Percentiles rank a stretch among this genome's conserved stretches.
These are phyloP conservation scores for Zaprionus ghesquierei DNA, from an alignment of 1,140 invertebrate genomes.

Conservation along the genomic window DNA sequence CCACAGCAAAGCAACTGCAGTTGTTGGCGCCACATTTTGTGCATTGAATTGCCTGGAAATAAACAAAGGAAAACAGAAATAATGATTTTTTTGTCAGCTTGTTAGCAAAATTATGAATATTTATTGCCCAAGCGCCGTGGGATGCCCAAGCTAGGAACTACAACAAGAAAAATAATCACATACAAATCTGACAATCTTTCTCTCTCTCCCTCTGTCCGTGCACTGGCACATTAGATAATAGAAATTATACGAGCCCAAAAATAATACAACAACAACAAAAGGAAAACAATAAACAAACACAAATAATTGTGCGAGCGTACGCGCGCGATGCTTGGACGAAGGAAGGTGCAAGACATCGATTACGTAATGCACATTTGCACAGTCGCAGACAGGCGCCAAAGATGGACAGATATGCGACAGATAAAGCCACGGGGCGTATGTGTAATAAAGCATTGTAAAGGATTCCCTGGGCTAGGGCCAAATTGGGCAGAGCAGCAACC, in stretches of 20 bases:
- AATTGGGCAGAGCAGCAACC: not conserved
- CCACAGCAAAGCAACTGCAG: slow-evolving; percentile 48
- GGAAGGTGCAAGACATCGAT: slow-evolving; percentile 49
- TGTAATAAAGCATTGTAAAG: not conserved
- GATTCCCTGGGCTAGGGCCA: not conserved
- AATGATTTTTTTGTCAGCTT: slow-evolving; percentile 35
- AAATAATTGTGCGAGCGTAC: slow-evolving; percentile 51
- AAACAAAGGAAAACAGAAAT: slow-evolving; percentile 32
- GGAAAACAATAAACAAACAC: slow-evolving; percentile 58
- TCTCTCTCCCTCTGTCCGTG: not conserved
- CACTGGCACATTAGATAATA: slow-evolving; percentile 61
- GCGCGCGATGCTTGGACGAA: slow-evolving; percentile 30
- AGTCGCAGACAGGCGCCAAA: slow-evolving; percentile 40
- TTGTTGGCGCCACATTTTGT: slow-evolving; percentile 63
- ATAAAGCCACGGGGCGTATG: slow-evolving; percentile 28
- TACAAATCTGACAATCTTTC: slow-evolving; percentile 1
- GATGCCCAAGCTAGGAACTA: slow-evolving; percentile 41
- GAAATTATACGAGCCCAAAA: slow-evolving; percentile 52
- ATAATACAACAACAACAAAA: slow-evolving; percentile 27
- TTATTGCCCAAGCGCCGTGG: slow-evolving; percentile 68
- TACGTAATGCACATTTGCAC: slow-evolving; percentile 56
- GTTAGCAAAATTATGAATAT: slow-evolving; percentile 73
- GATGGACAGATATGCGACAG: slow-evolving; percentile 35
- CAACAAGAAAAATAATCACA: slow-evolving; percentile 34
- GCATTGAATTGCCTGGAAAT: slow-evolving; percentile 56